Conservation (phyloP, 2,797 vertebrate genomes). For the Australoheros facetus region DNA sequence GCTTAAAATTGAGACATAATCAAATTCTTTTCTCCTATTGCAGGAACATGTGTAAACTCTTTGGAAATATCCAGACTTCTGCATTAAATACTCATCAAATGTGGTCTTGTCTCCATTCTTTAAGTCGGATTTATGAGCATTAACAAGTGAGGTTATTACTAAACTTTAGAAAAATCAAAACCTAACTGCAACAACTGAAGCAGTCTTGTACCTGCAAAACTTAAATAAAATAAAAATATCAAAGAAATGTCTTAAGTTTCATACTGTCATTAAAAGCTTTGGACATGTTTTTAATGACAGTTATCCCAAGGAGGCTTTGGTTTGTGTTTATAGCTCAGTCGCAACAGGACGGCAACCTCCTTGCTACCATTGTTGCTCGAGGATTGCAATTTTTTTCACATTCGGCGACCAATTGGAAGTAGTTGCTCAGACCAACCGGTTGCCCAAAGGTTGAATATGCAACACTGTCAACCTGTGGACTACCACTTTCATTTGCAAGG, state of each 20-base stretch:
- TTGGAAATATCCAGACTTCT: neutral
- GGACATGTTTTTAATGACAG: no score
- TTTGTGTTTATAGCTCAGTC: neutral
- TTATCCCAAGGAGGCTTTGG: no score
- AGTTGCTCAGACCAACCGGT: neutral
- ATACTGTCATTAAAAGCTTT: no score
- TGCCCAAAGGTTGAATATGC: neutral
- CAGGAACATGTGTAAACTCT: neutral
- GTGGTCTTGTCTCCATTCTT: neutral
- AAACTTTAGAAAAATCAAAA: neutral
- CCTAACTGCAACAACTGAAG: neutral
- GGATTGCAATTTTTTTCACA: neutral
- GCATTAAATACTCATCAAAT: neutral
- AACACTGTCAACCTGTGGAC: no score
- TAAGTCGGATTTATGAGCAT: neutral
- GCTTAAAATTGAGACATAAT: neutral
- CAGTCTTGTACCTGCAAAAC: neutral
- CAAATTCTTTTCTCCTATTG: neutral
- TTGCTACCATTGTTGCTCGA: neutral
- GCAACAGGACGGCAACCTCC: neutral
- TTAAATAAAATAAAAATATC: neutral
- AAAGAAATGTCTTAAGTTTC: no score
- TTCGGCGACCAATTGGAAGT: fast-evolving
- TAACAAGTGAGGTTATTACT: neutral
- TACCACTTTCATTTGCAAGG: neutral